phyloP scores from a whole-genome alignment of 1,140 invertebrate species.

The Apis mellifera region DNA sequence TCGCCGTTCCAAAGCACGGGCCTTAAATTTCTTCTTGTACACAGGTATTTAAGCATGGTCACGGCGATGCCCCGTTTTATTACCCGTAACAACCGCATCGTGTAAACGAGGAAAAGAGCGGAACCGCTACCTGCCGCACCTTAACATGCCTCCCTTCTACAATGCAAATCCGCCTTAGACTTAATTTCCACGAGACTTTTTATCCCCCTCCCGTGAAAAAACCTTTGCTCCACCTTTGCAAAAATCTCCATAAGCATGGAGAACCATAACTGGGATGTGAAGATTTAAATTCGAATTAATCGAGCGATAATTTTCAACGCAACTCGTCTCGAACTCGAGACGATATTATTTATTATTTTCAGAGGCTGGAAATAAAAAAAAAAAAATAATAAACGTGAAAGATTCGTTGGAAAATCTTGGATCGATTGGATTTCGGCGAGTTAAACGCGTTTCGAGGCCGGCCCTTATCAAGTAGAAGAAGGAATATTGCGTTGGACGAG shows the following conservation, averaged over 20 bases:
- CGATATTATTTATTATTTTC: too few relatives aligned
- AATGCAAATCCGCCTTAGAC: conserved; percentile 39
- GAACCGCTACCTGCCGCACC: conserved; percentile 54
- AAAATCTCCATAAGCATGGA: too few relatives aligned
- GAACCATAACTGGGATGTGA: too few relatives aligned
- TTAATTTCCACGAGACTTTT: background rate
- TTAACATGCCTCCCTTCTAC: conserved; percentile 46
- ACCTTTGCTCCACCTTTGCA: background rate
- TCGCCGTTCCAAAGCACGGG: too few relatives aligned
- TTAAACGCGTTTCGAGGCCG: conserved; percentile 64
- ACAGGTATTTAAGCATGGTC: conserved; percentile 55
- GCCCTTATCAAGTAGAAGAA: conserved; percentile 73
- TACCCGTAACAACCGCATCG: conserved; percentile 60
- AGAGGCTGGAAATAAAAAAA: too few relatives aligned
- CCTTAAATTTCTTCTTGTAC: conserved; percentile 27
- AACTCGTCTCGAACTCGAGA: too few relatives aligned
- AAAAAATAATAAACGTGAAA: too few relatives aligned
- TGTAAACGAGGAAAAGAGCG: conserved; percentile 49
- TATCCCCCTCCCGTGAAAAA: too few relatives aligned
- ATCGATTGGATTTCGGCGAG: conserved; percentile 45
- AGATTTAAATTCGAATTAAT: too few relatives aligned
- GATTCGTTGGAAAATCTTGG: background rate
- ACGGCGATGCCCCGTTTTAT: conserved; percentile 64
- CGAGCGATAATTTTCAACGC: too few relatives aligned
- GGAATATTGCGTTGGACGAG: conserved; percentile 71